A percentile compares a stretch with the other conserved stretches of the same genome.
phyloP scores from a whole-genome alignment of 1,140 invertebrate species.

The Drosophila ficusphila region DNA sequence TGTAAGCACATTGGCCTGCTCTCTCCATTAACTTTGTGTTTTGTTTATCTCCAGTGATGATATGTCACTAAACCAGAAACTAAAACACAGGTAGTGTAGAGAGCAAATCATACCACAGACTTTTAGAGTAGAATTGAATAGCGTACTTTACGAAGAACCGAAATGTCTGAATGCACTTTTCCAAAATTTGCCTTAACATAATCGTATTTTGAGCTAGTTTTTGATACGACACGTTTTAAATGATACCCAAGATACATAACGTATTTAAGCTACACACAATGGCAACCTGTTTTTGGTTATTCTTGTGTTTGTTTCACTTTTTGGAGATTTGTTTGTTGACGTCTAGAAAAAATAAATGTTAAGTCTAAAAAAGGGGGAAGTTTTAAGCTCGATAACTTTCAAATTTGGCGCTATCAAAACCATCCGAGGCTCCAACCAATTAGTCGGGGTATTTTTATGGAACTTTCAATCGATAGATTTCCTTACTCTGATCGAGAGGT shows the following conservation, averaged over 20 bases:
- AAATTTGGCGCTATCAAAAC: not conserved
- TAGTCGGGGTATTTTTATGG: no score
- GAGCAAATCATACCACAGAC: not conserved
- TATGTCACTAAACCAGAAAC: not conserved
- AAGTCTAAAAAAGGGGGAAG: not conserved
- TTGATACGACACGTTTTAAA: slow-evolving; percentile 51
- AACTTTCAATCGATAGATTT: no score
- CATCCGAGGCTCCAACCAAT: no score
- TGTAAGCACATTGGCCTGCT: slow-evolving; percentile 1
- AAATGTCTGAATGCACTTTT: slow-evolving; percentile 51
- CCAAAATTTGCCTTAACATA: slow-evolving; percentile 52
- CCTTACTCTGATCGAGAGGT: no score
- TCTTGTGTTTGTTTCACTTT: slow-evolving; percentile 33
- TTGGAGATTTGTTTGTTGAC: slow-evolving; percentile 26
- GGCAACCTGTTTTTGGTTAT: slow-evolving; percentile 37
- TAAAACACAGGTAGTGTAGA: not conserved
- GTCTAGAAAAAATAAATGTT: slow-evolving; percentile 5
- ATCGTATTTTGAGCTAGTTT: slow-evolving; percentile 50
- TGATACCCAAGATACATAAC: not conserved
- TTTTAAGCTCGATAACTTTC: not conserved
- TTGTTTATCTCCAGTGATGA: not conserved
- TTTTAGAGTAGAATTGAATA: slow-evolving; percentile 18
- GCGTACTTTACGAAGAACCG: slow-evolving; percentile 40
- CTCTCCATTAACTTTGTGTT: not conserved
- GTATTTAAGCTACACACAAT: slow-evolving; percentile 30